Conservation (phyloP, 2,797 vertebrate species). For the Schizopygopsis malacanthus region DNA sequence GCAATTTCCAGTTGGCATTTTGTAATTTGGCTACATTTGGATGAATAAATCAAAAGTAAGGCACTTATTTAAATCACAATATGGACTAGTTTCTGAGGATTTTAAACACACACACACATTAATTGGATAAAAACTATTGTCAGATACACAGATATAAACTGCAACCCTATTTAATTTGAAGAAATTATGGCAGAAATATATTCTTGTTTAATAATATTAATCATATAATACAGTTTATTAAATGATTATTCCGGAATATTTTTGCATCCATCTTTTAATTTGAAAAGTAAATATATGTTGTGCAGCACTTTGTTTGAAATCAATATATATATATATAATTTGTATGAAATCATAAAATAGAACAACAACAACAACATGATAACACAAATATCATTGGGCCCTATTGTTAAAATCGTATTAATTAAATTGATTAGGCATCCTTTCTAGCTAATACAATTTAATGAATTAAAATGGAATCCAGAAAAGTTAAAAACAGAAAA, state of each 20-base stretch:
- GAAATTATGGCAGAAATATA: not conserved
- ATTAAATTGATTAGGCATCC: too few relatives aligned
- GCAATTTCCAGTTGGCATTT: not conserved
- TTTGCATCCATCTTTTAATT: not conserved
- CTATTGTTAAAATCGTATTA: too few relatives aligned
- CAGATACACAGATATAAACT: not conserved
- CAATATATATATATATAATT: too few relatives aligned
- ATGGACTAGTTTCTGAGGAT: not conserved
- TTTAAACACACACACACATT: too few relatives aligned
- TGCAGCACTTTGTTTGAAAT: not conserved
- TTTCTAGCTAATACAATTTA: too few relatives aligned
- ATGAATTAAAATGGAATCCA: not conserved
- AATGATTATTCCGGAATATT: not conserved
- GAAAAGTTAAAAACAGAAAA: not conserved
- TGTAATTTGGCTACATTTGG: not conserved
- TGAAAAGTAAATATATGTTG: not conserved
- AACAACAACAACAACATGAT: too few relatives aligned
- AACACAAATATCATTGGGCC: too few relatives aligned
- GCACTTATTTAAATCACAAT: not conserved
- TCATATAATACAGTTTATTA: not conserved
- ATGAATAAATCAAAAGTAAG: not conserved
- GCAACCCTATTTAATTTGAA: not conserved
- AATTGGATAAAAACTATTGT: not conserved
- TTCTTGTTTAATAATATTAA: not conserved
- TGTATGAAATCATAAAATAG: not conserved